A percentile compares a stretch with the other conserved stretches of the same genome.
Conservation (phyloP, 2,113 vertebrate genomes). For the Ancistrus triradiatus region DNA sequence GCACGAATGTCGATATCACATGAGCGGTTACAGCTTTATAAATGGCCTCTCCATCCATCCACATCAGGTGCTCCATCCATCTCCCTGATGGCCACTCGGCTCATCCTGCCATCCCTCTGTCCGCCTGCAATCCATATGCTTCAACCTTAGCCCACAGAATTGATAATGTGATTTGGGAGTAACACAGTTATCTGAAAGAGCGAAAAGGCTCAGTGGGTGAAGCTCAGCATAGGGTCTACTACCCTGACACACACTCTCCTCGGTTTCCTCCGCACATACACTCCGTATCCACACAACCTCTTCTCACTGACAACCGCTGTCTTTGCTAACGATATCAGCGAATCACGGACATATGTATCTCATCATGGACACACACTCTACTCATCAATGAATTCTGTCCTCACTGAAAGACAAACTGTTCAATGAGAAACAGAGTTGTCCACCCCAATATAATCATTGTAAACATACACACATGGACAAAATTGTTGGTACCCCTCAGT, state of each 20-base stretch:
- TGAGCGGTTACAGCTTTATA: constrained; percentile 83
- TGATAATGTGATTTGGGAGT: constrained; percentile 82
- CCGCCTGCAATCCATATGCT: constrained; percentile 77
- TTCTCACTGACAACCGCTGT: background rate
- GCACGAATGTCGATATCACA: constrained; percentile 78
- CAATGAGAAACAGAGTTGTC: too few relatives aligned
- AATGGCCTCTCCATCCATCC: constrained; percentile 73
- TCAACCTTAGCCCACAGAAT: constrained; percentile 78
- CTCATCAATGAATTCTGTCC: too few relatives aligned
- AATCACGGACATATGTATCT: too few relatives aligned
- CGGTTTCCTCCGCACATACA: too few relatives aligned
- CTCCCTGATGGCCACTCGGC: constrained; percentile 63
- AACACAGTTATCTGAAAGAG: constrained; percentile 75
- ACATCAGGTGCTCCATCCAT: constrained; percentile 81
- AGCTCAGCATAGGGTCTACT: constrained; percentile 10
- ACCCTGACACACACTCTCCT: too few relatives aligned
- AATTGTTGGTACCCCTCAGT: too few relatives aligned
- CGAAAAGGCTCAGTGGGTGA: constrained; percentile 43
- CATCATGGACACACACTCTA: too few relatives aligned
- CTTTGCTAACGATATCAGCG: too few relatives aligned
- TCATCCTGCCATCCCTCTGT: constrained; percentile 77
- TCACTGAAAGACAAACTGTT: too few relatives aligned
- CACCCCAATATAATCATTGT: too few relatives aligned
- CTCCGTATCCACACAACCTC: background rate
- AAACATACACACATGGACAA: too few relatives aligned